Conservation (phyloP, 2,888 invertebrate genomes). For the Mycalesis mineus region DNA sequence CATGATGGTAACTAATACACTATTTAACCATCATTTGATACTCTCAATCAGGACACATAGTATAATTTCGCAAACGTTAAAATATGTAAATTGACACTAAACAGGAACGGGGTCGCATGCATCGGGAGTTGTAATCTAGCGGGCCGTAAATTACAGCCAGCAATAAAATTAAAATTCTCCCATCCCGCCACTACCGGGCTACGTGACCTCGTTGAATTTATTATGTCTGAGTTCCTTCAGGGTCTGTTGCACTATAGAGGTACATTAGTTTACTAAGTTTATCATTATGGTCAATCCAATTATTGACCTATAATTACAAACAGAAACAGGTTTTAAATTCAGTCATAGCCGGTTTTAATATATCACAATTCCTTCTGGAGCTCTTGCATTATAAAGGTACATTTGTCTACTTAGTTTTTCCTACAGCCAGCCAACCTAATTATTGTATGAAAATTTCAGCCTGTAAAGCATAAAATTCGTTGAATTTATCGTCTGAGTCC, state of each 20-base stretch:
- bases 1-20: not conserved
- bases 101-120: conserved; percentile 20
- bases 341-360: too few species aligned
- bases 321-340: too few species aligned
- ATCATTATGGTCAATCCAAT: too few species aligned
- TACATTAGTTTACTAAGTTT: too few species aligned
- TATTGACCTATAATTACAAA: too few species aligned
- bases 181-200: conserved; percentile 33
- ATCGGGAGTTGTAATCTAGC: conserved; percentile 30
- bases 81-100: conserved; percentile 23
- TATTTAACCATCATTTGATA: not conserved
- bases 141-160: conserved; percentile 37
- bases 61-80: not conserved
- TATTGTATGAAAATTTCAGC: too few species aligned
- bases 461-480: too few species aligned
- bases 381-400: too few species aligned
- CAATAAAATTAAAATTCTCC: conserved; percentile 58
- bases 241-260: not conserved
- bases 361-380: too few species aligned
- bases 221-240: conserved; percentile 21
- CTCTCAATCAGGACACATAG: not conserved
- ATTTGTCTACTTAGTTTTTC: too few species aligned
- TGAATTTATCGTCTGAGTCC: too few species aligned
- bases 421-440: too few species aligned
- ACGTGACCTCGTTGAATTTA: conserved; percentile 42